Base-by-base conservation (phyloP, 1,140 invertebrate genomes). In the Pseudomyrmex gracilis region DNA sequence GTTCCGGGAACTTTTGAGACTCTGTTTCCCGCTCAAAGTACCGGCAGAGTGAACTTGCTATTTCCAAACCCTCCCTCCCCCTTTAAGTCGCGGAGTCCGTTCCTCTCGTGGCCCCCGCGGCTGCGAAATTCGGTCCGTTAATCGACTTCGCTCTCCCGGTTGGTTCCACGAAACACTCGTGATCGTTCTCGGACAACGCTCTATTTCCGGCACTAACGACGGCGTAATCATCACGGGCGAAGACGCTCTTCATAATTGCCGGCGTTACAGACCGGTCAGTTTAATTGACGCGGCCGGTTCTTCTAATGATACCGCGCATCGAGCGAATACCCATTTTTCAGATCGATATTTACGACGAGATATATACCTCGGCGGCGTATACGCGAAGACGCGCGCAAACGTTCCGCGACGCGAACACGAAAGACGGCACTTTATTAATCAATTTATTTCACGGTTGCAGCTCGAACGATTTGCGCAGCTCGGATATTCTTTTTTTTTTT, bases 1-100 rank as follows among this genome's bases (percentile, higher is more conserved):
- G 74, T 84, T 84, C 83, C 66, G 83, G 66, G 83, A 84, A 84
- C 60, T 45, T 68, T 49, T 68, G 22, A 80, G 45, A 15, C 63
- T 64, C 63, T 64, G 20, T 58, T 34, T n/a, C 45, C 45, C 7
- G 45, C 73, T 10, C 34, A 34, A 64, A 64, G 47, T 34, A 20
- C 17, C 13, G 13, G 60, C 17, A 66, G 73, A 47, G 34, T 34
- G 34, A 34, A 34, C 34, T 53, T 43, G 47, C 73, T 77, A 77
- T 77, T 77, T 66, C 61, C 43, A 43, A 22, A 34, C 47, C n/a
- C n/a, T 61, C 22, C 45, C 34, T 43, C 47, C n/a, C n/a, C 47
- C 22, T 22, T 51, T 43, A 51, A n/a, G 51, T 64, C 63, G 58
- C 51, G 34, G 34, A 34, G 34, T 34, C 34, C 34, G 58, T 45